phyloP scores from a whole-genome alignment of 2,888 invertebrate species.

The Aplocera efformata region DNA sequence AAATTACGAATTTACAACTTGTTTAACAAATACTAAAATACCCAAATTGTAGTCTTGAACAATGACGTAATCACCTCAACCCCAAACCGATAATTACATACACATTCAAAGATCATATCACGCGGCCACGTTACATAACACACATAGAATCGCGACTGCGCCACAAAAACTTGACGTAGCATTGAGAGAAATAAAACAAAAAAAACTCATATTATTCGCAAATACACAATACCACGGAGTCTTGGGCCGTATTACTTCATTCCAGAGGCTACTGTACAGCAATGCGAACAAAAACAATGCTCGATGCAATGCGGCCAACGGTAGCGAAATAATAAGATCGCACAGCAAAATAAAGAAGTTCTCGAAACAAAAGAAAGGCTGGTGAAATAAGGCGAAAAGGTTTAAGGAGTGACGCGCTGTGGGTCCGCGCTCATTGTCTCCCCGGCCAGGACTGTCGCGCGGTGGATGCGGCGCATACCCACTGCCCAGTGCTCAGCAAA shows the following conservation, averaged over 20 bases:
- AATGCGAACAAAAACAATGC: slow-evolving; percentile 70
- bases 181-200: slow-evolving; percentile 54
- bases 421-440: slow-evolving; percentile 72
- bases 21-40: too few relatives aligned
- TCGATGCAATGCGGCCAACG: slow-evolving; percentile 70
- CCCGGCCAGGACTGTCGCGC: slow-evolving; percentile 23
- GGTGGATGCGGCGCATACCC: slow-evolving; percentile 45
- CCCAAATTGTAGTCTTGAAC: neutral
- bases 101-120: slow-evolving; percentile 48
- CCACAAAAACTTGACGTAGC: slow-evolving; percentile 57
- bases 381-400: slow-evolving; percentile 78
- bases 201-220: slow-evolving; percentile 42
- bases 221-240: slow-evolving; percentile 74
- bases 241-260: slow-evolving; percentile 74
- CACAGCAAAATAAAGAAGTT: slow-evolving; percentile 78
- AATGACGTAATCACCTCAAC: slow-evolving; percentile 13
- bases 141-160: slow-evolving; percentile 47
- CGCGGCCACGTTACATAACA: slow-evolving; percentile 53
- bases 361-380: slow-evolving; percentile 75
- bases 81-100: slow-evolving; percentile 39
- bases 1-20: too few relatives aligned
- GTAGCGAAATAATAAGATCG: slow-evolving; percentile 80
- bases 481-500: too few relatives aligned
- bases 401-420: slow-evolving; percentile 76
- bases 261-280: slow-evolving; percentile 58